A percentile compares a stretch with the other conserved stretches of the same genome.
Evolutionary conservation across 2,888 invertebrate species (phyloP).

Genomic region (Fabriciana adippe): DNA sequence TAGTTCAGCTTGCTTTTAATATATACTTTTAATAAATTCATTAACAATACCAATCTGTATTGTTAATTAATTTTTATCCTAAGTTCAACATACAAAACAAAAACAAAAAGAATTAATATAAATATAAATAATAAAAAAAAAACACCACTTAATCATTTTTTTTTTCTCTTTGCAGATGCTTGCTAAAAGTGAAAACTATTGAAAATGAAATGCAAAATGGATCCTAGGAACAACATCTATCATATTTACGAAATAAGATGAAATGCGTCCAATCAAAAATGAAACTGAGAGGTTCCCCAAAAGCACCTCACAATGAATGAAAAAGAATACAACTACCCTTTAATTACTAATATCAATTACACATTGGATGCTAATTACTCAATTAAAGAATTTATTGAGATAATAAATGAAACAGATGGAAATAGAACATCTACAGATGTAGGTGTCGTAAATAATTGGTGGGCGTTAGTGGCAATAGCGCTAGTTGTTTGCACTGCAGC

Average conservation of each 20-base stretch:
- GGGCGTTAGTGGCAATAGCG: slow-evolving; percentile 89
- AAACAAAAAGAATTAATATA: too few relatives aligned
- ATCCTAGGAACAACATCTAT: slow-evolving; percentile 50
- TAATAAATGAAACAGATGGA: slow-evolving; percentile 48
- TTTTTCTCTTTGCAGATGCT: slow-evolving; percentile 57
- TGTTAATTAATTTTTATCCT: too few relatives aligned
- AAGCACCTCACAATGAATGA: slow-evolving; percentile 67
- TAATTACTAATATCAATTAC: slow-evolving; percentile 37
- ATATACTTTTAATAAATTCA: too few relatives aligned
- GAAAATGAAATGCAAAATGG: slow-evolving; percentile 51
- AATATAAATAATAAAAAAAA: not conserved
- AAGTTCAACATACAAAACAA: too few relatives aligned
- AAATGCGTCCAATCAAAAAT: slow-evolving; percentile 57
- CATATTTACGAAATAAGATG: slow-evolving; percentile 78
- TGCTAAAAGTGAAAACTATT: slow-evolving; percentile 37
- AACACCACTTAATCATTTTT: not conserved
- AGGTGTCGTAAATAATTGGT: slow-evolving; percentile 85
- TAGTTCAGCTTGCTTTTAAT: too few relatives aligned
- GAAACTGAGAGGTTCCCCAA: slow-evolving; percentile 52
- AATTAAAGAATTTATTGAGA: slow-evolving; percentile 40
- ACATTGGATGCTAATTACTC: slow-evolving; percentile 50
- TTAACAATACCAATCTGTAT: too few relatives aligned
- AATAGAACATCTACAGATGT: slow-evolving; percentile 48
- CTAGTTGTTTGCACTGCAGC: slow-evolving; percentile 93
- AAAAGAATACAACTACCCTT: slow-evolving; percentile 45